These are phyloP conservation scores for Diprion similis DNA, from an alignment of 1,140 invertebrate species.

Conservation along the genomic window DNA sequence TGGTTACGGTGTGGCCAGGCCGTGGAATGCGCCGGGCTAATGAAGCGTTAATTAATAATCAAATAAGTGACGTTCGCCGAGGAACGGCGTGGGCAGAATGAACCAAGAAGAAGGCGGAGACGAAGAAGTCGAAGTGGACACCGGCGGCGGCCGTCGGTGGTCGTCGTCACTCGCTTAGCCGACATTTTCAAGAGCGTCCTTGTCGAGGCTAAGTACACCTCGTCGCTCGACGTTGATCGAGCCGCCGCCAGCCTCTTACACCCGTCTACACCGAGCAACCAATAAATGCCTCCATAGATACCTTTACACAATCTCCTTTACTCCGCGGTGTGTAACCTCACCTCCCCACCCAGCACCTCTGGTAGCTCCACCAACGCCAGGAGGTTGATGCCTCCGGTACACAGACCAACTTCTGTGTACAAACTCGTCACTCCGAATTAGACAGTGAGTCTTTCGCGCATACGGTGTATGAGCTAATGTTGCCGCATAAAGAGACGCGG, in stretches of 20 bases:
- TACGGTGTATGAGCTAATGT: too few species aligned
- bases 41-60: constrained; percentile 8
- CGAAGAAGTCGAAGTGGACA: background rate
- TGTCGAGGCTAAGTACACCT: constrained; percentile 2
- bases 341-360: too few species aligned
- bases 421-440: too few species aligned
- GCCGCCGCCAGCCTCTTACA: too few species aligned
- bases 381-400: too few species aligned
- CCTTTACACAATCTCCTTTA: background rate
- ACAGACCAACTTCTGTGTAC: too few species aligned
- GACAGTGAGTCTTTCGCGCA: too few species aligned
- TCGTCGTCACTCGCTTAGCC: constrained; percentile 1
- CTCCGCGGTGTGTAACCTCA: too few species aligned
- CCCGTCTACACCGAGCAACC: too few species aligned
- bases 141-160: background rate
- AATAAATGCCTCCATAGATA: background rate
- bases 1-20: background rate
- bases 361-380: too few species aligned
- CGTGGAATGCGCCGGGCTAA: constrained; percentile 2
- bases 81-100: constrained; percentile 2
- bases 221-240: background rate
- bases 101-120: background rate
- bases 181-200: constrained; percentile 5
- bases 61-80: constrained; percentile 4
- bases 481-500: too few species aligned